phyloP scores from a whole-genome alignment of 1,140 invertebrate species.

The Camponotus floridanus region DNA sequence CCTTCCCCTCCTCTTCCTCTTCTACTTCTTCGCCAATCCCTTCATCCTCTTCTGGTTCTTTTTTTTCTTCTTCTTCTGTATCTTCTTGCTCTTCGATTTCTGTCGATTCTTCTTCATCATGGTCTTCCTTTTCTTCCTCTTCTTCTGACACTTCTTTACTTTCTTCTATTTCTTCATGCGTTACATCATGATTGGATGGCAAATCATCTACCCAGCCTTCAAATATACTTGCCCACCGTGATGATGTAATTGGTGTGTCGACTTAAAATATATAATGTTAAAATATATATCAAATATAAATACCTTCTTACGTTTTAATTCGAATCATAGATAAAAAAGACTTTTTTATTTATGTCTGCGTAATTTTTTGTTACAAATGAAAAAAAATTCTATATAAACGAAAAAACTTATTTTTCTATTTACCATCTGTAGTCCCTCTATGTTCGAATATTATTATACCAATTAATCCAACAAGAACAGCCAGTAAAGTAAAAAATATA shows the following conservation, averaged over 20 bases:
- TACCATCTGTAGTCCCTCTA: constrained; percentile 91
- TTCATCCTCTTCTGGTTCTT: constrained; percentile 54
- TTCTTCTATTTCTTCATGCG: constrained; percentile 80
- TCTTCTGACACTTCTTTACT: constrained; percentile 73
- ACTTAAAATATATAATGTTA: constrained; percentile 85
- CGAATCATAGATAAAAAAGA: background rate
- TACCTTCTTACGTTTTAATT: background rate
- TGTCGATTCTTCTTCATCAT: constrained; percentile 45
- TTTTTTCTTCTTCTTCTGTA: constrained; percentile 34
- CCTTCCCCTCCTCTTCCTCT: constrained; percentile 40
- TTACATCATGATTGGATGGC: constrained; percentile 83
- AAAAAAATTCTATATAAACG: no score
- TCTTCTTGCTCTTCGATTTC: constrained; percentile 36
- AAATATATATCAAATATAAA: background rate
- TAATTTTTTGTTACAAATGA: no score
- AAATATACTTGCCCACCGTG: constrained; percentile 90
- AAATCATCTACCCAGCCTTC: constrained; percentile 93
- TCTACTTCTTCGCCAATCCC: constrained; percentile 73
- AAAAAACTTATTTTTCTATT: constrained; percentile 79
- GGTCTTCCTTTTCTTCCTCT: constrained; percentile 44
- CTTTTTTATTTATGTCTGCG: no score
- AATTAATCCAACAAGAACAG: constrained; percentile 90
- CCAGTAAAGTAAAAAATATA: constrained; percentile 92
- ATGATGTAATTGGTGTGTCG: constrained; percentile 90
- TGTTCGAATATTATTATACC: constrained; percentile 93